Percentiles rank a stretch among this genome's conserved stretches.
phyloP scores from a whole-genome alignment of 2,888 invertebrate species.

The Elegia similella region DNA sequence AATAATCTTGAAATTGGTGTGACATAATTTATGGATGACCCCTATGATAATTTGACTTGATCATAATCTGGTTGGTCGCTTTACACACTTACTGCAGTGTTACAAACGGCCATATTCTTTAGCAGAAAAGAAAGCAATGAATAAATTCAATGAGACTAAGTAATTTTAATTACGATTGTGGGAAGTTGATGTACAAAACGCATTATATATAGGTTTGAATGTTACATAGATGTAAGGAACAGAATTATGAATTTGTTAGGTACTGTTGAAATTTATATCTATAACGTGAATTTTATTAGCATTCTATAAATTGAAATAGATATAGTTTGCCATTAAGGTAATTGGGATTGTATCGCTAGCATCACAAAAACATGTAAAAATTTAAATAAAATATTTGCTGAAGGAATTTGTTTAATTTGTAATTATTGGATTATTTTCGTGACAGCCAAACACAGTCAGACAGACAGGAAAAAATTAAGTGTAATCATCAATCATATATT shows the following conservation, averaged over 20 bases:
- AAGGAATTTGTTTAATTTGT: not conserved
- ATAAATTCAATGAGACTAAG: slow-evolving; percentile 4
- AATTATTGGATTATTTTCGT: too few species aligned
- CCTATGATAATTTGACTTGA: too few species aligned
- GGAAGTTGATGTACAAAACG: slow-evolving; percentile 55
- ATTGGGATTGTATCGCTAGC: slow-evolving; percentile 58
- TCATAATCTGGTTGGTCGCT: too few species aligned
- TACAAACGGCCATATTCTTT: not conserved
- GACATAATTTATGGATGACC: too few species aligned
- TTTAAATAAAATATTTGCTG: slow-evolving; percentile 14
- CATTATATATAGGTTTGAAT: slow-evolving; percentile 37
- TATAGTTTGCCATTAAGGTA: slow-evolving; percentile 57
- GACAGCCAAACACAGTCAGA: too few species aligned
- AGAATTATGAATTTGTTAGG: slow-evolving; percentile 57
- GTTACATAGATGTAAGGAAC: slow-evolving; percentile 54
- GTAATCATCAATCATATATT: too few species aligned
- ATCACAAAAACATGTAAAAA: slow-evolving; percentile 37
- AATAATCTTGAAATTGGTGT: too few species aligned
- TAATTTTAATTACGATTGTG: slow-evolving; percentile 15
- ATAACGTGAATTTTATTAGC: slow-evolving; percentile 20
- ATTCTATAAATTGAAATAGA: slow-evolving; percentile 36
- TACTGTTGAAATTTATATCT: slow-evolving; percentile 19
- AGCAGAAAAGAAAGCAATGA: not conserved
- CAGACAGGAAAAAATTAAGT: too few species aligned
- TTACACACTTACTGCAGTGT: not conserved